Base-by-base conservation (phyloP, 2,797 vertebrate genomes). In the Hydrolagus colliei region DNA sequence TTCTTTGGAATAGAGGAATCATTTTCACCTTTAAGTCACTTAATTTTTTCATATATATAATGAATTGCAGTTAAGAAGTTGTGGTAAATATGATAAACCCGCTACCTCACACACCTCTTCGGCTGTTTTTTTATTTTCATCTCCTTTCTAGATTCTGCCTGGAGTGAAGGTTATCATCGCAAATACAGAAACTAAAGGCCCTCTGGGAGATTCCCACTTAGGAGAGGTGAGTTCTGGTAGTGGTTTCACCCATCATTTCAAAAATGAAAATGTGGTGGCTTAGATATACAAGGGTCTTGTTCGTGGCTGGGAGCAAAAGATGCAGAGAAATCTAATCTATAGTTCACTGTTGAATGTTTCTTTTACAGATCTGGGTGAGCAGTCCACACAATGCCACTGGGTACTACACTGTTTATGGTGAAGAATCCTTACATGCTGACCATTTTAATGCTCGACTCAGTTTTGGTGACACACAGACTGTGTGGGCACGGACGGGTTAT, bases 81-180 rank as follows among this genome's bases (percentile, higher is more conserved):
- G 2, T 14, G 6, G 10, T 62, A 79, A 63, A 79, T 11, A 22
- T 27, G 9, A 6, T 79, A 12, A 62, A 79, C 76, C 41, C 1
- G 41, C 41, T 79, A n/a, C 59, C 7, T 3, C 13, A 32, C 62
- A 52, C 41, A 27, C n/a, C 27, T 65, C n/a, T 65, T 80, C 0
- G 32, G 61, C 76, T 79, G 3, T 63, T 13, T 62, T 27, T 82
- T 65, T 65, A 4, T 41, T 84, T 32, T 82, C 18, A 14, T 61
- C 52, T 76, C 65, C 61, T 14, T 82, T 88, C 1, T 35, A 99
- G 97, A 98, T 99, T 88, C 96, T 99, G 16, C 97, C 97, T 0
- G 97, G 97, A 9, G 97, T 99, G n/a, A 99, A 97, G 89, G 97
- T 99, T 87, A 96, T 98, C 90, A 97, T 98, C 9, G 97, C 97